Base-by-base conservation (phyloP, 2,797 vertebrate species). In the Setipinna tenuifilis region DNA sequence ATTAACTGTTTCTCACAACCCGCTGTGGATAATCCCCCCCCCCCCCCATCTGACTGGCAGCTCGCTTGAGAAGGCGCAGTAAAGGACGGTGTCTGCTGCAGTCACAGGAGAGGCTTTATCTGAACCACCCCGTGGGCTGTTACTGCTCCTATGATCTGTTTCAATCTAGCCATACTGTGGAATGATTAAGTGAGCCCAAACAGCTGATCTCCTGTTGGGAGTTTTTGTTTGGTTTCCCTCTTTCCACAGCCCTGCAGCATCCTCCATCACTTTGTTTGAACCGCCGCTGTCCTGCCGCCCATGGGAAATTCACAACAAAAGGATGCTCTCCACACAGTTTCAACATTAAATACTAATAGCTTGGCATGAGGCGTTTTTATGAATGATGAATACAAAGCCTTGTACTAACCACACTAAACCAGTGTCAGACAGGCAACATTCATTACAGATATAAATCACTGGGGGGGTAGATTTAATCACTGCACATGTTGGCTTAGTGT, bases 201-300 rank as follows among this genome's bases (percentile, higher is more conserved):
- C 7, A 65, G 61, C n/a, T 17, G 14, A 71, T 0, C 65, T 31
- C 65, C 65, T 31, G 25, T 71, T 0, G 16, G 58, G 2, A 17
- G 0, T 75, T 75, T 75, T 75, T 75, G 68, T 75, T 75, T 75
- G 16, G 68, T 35, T 75, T 35, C 17, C 28, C 31, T 75, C 68
- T 41, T 7, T 35, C 28, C 17, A 17, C 28, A 14, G 68, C 28
- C 68, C 28, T 75, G 68, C 28, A 19, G 28, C 68, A 75, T 41
- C 28, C 2, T 41, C 68, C 28, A 75, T 17, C 16, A 59, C 58
- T 19, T 19, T 5, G 14, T 17, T 31, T 17, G 31, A 35, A 19
- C 28, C 12, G 31, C 28, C 6, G 31, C 12, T 16, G 6, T 35
- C 31, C 16, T 12, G 23, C 62, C 11, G 10, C 62, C 28, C 23